phyloP scores from a whole-genome alignment of 1,140 invertebrate species.

The Zaprionus lachaisei region DNA sequence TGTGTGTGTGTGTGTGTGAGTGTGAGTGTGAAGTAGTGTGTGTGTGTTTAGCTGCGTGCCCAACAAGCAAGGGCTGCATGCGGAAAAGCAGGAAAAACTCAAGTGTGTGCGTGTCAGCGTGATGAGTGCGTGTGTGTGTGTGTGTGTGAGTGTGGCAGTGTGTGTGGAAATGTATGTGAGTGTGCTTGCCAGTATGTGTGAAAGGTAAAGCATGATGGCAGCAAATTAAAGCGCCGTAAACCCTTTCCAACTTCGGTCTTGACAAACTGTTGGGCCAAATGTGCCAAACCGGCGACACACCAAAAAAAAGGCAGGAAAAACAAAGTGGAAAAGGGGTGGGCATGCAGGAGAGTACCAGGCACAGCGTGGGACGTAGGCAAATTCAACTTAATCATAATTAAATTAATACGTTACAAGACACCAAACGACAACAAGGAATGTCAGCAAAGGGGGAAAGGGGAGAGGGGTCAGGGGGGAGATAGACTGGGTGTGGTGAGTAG shows the following conservation, averaged over 20 bases:
- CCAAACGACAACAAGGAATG: conserved; percentile 1
- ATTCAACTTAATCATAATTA: conserved; percentile 51
- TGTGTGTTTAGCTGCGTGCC: conserved; percentile 31
- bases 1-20: conserved; percentile 11
- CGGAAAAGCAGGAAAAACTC: conserved; percentile 10
- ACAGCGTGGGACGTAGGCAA: conserved; percentile 10
- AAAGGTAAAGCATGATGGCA: conserved; percentile 45
- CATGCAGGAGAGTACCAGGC: neutral
- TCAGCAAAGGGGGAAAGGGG: neutral
- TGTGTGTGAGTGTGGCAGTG: neutral
- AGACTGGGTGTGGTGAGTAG: conserved; percentile 19
- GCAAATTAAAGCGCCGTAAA: conserved; percentile 52
- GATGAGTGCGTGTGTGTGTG: neutral
- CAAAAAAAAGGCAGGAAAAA: conserved; percentile 19
- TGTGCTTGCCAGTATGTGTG: neutral
- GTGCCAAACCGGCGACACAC: conserved; percentile 22
- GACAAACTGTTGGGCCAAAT: conserved; percentile 44
- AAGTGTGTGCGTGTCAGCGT: conserved; percentile 19
- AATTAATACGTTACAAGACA: conserved; percentile 42
- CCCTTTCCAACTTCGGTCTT: conserved; percentile 33
- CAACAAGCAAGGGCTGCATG: conserved; percentile 35
- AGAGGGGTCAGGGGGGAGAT: no score
- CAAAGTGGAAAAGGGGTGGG: neutral
- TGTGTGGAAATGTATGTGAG: conserved; percentile 1
- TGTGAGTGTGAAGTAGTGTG: conserved; percentile 1